Conservation (phyloP, 2,888 invertebrate species). For the Chrysotoxum bicinctum region DNA sequence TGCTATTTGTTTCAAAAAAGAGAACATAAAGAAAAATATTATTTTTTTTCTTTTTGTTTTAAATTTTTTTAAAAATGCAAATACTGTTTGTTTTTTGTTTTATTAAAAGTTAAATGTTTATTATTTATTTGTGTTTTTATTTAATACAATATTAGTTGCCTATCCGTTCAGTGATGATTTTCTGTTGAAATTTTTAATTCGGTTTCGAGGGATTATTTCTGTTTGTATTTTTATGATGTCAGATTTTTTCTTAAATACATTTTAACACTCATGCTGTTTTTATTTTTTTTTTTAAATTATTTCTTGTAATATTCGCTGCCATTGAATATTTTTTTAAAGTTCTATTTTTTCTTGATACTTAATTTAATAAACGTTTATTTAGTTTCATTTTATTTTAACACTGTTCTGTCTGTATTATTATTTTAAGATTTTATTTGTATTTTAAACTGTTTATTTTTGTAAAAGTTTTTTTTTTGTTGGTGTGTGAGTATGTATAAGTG, state of each 20-base stretch:
- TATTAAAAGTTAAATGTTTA: constrained; percentile 72
- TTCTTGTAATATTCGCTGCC: constrained; percentile 60
- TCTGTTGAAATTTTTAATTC: constrained; percentile 61
- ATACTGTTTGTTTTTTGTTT: constrained; percentile 64
- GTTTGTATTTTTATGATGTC: constrained; percentile 56
- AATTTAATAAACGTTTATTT: constrained; percentile 70
- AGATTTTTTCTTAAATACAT: constrained; percentile 32
- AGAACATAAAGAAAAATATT: constrained; percentile 58
- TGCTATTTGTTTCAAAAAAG: constrained; percentile 58
- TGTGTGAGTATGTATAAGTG: constrained; percentile 70
- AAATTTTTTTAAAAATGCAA: constrained; percentile 63
- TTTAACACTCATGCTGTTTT: constrained; percentile 19
- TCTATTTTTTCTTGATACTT: constrained; percentile 59
- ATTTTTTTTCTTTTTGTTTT: constrained; percentile 43
- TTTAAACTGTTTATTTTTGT: constrained; percentile 46
- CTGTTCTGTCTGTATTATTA: constrained; percentile 17
- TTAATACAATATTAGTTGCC: constrained; percentile 67
- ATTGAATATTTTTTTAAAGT: constrained; percentile 58
- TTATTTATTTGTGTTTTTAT: constrained; percentile 70
- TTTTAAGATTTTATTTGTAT: constrained; percentile 3
- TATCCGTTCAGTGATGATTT: constrained; percentile 50
- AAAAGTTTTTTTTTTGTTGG: constrained; percentile 47
- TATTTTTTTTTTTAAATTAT: constrained; percentile 21
- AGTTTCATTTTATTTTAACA: constrained; percentile 70
- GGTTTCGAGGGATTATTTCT: constrained; percentile 65